Conservation (phyloP, 2,113 vertebrate species). For the Paedocypris sp. region DNA sequence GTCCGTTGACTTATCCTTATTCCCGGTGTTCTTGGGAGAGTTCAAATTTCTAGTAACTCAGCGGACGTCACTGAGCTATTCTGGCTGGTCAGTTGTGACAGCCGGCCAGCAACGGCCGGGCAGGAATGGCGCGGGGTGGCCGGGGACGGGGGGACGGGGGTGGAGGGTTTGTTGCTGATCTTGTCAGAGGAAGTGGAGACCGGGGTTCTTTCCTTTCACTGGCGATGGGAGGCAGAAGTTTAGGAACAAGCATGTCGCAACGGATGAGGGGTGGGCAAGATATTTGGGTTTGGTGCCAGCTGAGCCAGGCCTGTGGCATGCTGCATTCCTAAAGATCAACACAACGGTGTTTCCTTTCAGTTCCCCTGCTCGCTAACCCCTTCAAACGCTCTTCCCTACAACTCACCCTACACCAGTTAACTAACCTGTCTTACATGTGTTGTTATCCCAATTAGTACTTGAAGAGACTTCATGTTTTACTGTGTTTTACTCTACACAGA, state of each 20-base stretch:
- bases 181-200: conserved; percentile 57
- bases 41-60: conserved; percentile 56
- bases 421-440: neutral
- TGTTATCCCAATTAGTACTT: conserved; percentile 5
- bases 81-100: conserved; percentile 53
- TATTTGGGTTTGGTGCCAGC: conserved; percentile 68
- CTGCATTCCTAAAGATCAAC: conserved; percentile 66
- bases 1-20: conserved; percentile 36
- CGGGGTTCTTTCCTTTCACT: conserved; percentile 59
- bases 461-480: no score
- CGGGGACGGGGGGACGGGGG: conserved; percentile 51
- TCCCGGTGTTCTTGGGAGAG: conserved; percentile 50
- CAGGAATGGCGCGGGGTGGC: conserved; percentile 50
- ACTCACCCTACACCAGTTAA: neutral
- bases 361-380: conserved; percentile 15
- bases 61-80: conserved; percentile 61
- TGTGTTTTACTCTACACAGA: no score
- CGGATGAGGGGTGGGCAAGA: conserved; percentile 43
- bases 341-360: conserved; percentile 65
- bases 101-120: conserved; percentile 57
- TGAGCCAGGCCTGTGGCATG: conserved; percentile 57
- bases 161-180: conserved; percentile 37
- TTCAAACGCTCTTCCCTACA: neutral
- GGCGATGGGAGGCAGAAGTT: conserved; percentile 10
- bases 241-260: conserved; percentile 10